Evolutionary conservation across 2,888 invertebrate genomes (phyloP), one percentile per base, ranked within the genome.

Genomic region (Erannis defoliaria): DNA sequence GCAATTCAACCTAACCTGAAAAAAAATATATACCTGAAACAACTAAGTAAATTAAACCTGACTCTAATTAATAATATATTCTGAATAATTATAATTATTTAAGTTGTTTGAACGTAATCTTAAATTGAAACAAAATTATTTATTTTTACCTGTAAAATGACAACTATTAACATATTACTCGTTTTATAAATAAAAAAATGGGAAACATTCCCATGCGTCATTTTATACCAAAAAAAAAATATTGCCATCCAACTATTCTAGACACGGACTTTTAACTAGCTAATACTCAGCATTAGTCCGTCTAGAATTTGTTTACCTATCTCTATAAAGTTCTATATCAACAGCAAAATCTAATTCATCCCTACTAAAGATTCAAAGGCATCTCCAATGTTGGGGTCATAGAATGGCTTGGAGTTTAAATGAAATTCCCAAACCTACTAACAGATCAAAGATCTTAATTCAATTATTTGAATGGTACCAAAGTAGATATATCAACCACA

Each of bases 361-460:
- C 9, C n/a, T 43, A 16, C 18, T 8, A 12, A 48, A 48, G 16
- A 54, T 18, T 54, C 54, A 54, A 54, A 54, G 54, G 12, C 26
- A 33, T 53, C 49, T 35, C 23, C 16, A 55, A 55, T 16, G 43
- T 55, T 21, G 18, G 43, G 31, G 31, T 53, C 58, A 33, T 26
- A 14, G 18, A 31, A 51, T 42, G 8, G 21, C 48, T n/a, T 12
- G 14, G 18, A 53, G 40, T 53, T 59, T 46, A 40, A 55, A 43
- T 60, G 43, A 60, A 60, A 60, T 54, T 60, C 54, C 19, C 35
- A 21, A 46, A 33, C 19, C 46, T 40, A 16, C 19, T 12, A 23
- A 33, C 23, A 61, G 60, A 61, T 50, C 50, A 55, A 55, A 55
- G 50, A 31, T 31, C 60, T 29, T 55, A 54, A 49, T 48, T 60